Evolutionary conservation across 2,113 vertebrate species (phyloP), one percentile per base, ranked within the genome.

Genomic region (Mobula hypostoma): DNA sequence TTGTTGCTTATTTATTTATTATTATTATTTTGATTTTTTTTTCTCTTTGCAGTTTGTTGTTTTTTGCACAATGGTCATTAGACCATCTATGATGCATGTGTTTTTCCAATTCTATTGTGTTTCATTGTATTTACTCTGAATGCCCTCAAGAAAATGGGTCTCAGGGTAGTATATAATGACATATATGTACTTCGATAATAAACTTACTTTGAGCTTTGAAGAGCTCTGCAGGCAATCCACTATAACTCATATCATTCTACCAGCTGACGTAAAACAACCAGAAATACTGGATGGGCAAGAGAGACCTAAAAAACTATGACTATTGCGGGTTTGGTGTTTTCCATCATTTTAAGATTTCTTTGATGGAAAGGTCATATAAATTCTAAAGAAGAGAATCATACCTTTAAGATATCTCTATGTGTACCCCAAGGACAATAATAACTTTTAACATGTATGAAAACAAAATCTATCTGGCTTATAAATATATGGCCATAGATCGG

Each of bases 311-410:
- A 36, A 92, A 72, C 68, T 48, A 92, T 92, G 32, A 32, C 36
- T 72, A 14, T 32, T 24, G 19, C 24, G 15, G 32, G 90, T 92
- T 68, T 72, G 90, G 19, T 72, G 68, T 74, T 92, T 70, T 27
- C 72, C 66, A 24, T 72, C 36, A 9, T 90, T 66, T n/a, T 66
- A 66, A 32, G 61, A 90, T 92, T 92, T 92, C 90, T 92, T 92
- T 19, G 72, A 7, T 92, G 90, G 36, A 40, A 92, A 27, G 68
- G 32, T 92, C 66, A 90, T n/a, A 21, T 72, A 72, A 92, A 92
- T 48, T 40, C 68, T 72, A 17, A 36, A 92, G 70, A 19, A 8
- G 24, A 92, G 70, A 7, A 36, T 92, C 66, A 92, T 19, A 0
- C 27, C 66, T 11, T 32, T 92, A 17, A 40, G 8, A 92, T 92